phyloP scores from a whole-genome alignment of 2,113 vertebrate species.

The Suncus etruscus region DNA sequence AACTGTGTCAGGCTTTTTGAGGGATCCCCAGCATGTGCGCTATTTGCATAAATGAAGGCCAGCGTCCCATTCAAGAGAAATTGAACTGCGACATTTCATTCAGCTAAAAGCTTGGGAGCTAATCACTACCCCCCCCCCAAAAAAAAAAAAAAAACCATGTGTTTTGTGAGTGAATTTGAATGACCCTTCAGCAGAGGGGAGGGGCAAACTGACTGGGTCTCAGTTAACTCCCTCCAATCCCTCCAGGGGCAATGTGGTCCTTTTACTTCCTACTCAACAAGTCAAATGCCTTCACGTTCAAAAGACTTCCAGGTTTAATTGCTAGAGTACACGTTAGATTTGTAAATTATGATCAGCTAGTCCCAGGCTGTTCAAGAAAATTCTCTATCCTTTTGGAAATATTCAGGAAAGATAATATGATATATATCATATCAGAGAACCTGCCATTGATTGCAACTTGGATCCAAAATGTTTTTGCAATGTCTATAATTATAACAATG shows the following conservation, averaged over 20 bases:
- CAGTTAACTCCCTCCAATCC: slow-evolving; percentile 40
- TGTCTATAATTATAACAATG: neutral
- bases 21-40: neutral
- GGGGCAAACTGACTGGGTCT: slow-evolving; percentile 36
- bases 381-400: neutral
- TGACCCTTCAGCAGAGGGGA: slow-evolving; percentile 34
- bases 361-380: neutral
- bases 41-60: slow-evolving; percentile 61
- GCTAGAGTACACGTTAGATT: neutral
- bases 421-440: neutral
- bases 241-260: neutral
- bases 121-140: slow-evolving; percentile 23
- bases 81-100: slow-evolving; percentile 36
- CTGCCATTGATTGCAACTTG: neutral
- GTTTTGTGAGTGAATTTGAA: slow-evolving; percentile 63
- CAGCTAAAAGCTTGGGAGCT: slow-evolving; percentile 35
- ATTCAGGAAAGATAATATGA: slow-evolving; percentile 26
- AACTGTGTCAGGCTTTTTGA: slow-evolving; percentile 67
- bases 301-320: slow-evolving; percentile 42
- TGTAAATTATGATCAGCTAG: neutral
- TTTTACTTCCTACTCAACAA: slow-evolving; percentile 53
- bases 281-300: slow-evolving; percentile 35
- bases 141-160: slow-evolving; percentile 39
- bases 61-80: slow-evolving; percentile 25
- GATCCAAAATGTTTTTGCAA: slow-evolving; percentile 22